Percentiles rank a stretch among this genome's conserved stretches.
Evolutionary conservation across 2,113 vertebrate genomes (phyloP).

Genomic region (Bubo bubo): DNA sequence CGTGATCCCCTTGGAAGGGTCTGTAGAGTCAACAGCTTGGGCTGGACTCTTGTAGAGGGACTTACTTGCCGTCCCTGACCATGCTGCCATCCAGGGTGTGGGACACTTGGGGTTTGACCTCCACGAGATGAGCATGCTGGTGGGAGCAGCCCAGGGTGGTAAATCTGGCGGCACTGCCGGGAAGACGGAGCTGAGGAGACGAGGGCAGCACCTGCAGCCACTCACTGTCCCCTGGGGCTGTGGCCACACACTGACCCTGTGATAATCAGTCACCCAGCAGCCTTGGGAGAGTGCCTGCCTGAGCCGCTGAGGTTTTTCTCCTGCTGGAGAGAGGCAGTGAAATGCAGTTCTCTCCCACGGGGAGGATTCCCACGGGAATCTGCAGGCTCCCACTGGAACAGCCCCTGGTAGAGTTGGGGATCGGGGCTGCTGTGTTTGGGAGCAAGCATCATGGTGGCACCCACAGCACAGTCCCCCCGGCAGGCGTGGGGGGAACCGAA

Average conservation of each 20-base stretch:
- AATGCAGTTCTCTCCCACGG: background rate
- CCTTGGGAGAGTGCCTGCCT: background rate
- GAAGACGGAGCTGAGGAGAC: background rate
- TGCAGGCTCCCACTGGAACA: background rate
- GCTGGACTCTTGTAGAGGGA: background rate
- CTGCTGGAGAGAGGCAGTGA: background rate
- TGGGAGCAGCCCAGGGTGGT: background rate
- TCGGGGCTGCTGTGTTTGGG: background rate
- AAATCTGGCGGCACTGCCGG: background rate
- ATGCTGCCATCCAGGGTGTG: background rate
- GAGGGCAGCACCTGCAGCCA: background rate
- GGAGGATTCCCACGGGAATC: background rate
- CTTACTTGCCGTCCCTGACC: background rate
- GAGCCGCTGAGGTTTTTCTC: background rate
- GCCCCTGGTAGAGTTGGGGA: rapidly evolving
- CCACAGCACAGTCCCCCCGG: rapidly evolving
- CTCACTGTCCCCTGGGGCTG: rapidly evolving
- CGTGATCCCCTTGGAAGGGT: background rate
- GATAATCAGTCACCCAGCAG: background rate
- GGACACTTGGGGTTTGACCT: background rate
- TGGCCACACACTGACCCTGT: background rate
- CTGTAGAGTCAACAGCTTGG: background rate
- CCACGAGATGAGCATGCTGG: rapidly evolving
- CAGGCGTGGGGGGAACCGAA: background rate
- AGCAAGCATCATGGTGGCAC: background rate